Base-by-base conservation (phyloP, 1,140 invertebrate genomes). In the Drosophila novamexicana region DNA sequence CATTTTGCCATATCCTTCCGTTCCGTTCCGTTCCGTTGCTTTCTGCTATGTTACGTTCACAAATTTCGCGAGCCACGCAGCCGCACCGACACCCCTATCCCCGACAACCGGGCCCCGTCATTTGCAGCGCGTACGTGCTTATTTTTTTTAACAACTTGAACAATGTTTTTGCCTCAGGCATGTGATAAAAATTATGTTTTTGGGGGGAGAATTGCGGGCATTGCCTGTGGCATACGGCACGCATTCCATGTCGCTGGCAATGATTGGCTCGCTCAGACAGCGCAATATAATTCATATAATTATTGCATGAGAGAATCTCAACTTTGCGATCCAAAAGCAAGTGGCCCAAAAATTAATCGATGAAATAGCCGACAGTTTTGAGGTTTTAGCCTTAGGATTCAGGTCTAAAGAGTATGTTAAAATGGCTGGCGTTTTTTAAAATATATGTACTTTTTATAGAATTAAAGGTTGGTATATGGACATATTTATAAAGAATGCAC, bases 1-100 rank as follows among this genome's bases (percentile, higher is more conserved):
- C 83, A 75, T 89, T 89, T 81, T 88, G 80, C 84, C 74, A 84
- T 81, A 75, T 88, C 84, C 80, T 84, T 88, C 84, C 84, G 84
- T 83, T 79, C 61, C 73, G 53, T 62, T 54, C 49, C 34, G 6
- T 18, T 53, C 6, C 34, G 40, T 39, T 42, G 45, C 50, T 6
- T 49, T 36, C 8, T 42, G 71, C 73, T 70, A 72, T 64, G 80
- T 82, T 79, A 70, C 70, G 72, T 61, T 79, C 56, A 79, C 50
- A 62, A 78, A 88, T 82, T 62, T 61, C 53, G 22, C 52, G 14
- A 9, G n/a, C 12, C n/a, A 6, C 40, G 36, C 52, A 50, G 36
- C 54, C 58, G 66, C 29, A 39, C 39, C 54, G 1, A 8, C 14
- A 14, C 29, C 59, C 39, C 44, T 39, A 6, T 7, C 2, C 18